Conservation (phyloP, 2,113 vertebrate species). For the Octodon degus region DNA sequence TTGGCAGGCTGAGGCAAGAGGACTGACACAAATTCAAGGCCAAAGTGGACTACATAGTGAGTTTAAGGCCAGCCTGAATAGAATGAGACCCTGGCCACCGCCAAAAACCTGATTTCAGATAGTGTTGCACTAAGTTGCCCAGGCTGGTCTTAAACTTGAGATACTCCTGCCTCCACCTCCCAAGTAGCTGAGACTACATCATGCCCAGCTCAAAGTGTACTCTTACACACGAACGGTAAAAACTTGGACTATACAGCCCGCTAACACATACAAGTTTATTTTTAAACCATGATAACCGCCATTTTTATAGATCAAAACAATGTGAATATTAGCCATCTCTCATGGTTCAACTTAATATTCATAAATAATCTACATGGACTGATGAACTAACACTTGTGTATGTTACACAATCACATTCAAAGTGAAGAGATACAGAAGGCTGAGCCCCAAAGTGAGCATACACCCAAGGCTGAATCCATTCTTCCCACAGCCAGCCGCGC, state of each 20-base stretch:
- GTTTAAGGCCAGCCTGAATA: not conserved
- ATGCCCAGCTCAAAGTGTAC: not conserved
- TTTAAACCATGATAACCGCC: not conserved
- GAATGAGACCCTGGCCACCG: not conserved
- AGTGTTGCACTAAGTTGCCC: not conserved
- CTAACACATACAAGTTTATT: not conserved
- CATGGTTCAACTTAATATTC: conserved; percentile 30
- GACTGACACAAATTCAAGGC: not conserved
- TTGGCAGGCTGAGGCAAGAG: not conserved
- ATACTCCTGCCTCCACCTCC: not conserved
- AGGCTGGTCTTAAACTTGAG: not conserved
- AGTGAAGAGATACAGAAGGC: not conserved
- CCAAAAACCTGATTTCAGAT: not conserved
- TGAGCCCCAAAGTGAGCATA: not conserved
- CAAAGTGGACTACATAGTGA: not conserved
- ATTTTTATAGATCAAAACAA: conserved; percentile 9
- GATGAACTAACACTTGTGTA: conserved; percentile 24
- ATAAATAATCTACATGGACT: conserved; percentile 50
- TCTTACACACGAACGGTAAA: not conserved
- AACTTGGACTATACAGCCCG: not conserved
- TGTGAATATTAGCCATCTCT: not conserved
- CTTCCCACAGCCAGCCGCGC: not conserved
- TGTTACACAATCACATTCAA: conserved; percentile 39
- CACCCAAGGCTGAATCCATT: not conserved
- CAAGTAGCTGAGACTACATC: not conserved